Conservation (phyloP, 2,113 vertebrate species). For the Pomatorhinus ruficollis region DNA sequence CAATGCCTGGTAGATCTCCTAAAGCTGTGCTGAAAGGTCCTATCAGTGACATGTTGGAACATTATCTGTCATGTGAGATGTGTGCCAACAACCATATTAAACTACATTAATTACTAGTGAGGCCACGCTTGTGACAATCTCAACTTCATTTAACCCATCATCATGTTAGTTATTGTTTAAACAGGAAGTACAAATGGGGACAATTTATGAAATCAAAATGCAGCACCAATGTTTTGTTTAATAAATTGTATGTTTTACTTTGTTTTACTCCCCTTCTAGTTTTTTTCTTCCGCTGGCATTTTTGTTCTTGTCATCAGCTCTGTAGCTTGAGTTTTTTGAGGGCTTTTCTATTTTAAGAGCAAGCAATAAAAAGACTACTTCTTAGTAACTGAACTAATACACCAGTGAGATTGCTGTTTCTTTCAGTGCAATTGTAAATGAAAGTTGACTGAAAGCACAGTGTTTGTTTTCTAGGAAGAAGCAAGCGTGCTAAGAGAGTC, state of each 20-base stretch:
- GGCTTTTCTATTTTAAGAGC: background rate
- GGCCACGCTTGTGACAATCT: slow-evolving; percentile 62
- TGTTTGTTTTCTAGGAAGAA: background rate
- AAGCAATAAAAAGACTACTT: background rate
- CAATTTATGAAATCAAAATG: slow-evolving; percentile 48
- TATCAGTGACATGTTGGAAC: slow-evolving; percentile 76
- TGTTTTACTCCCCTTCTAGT: background rate
- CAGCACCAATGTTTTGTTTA: slow-evolving; percentile 30
- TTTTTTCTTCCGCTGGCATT: background rate
- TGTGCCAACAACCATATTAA: slow-evolving; percentile 73
- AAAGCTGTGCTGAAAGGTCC: slow-evolving; percentile 75
- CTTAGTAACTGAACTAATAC: background rate
- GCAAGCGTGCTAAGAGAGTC: background rate
- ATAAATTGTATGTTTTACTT: slow-evolving; percentile 30
- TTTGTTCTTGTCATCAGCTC: slow-evolving; percentile 12
- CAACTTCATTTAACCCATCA: slow-evolving; percentile 65
- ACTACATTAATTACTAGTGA: slow-evolving; percentile 69
- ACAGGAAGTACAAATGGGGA: slow-evolving; percentile 61
- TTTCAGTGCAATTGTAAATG: background rate
- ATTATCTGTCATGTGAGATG: slow-evolving; percentile 82
- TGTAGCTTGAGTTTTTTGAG: background rate
- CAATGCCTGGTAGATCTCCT: slow-evolving; percentile 74
- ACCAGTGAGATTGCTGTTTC: background rate
- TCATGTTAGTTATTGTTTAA: slow-evolving; percentile 63
- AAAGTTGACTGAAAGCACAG: background rate